phyloP scores from a whole-genome alignment of 2,797 vertebrate species.

The Rhabdophis nuchalis region DNA sequence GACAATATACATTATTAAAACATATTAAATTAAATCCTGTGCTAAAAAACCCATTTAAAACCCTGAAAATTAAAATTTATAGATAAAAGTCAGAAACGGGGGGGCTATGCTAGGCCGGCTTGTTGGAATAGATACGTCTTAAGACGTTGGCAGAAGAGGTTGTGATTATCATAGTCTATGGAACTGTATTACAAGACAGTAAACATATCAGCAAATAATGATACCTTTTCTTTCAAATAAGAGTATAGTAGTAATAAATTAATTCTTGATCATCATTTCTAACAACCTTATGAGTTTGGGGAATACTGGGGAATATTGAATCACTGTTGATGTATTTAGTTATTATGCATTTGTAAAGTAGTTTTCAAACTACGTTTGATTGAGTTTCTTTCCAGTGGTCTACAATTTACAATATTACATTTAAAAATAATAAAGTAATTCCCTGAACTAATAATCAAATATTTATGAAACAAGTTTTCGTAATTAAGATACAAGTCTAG shows the following conservation, averaged over 20 bases:
- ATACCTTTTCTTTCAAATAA: neutral
- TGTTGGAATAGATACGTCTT: no score
- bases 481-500: neutral
- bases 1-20: no score
- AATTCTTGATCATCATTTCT: neutral
- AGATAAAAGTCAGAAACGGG: no score
- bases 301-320: accelerated
- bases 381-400: neutral
- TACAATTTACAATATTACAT: neutral
- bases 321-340: neutral
- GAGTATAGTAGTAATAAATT: neutral
- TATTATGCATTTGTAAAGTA: neutral
- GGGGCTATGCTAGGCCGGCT: no score
- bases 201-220: neutral
- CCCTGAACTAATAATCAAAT: neutral
- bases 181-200: constrained; percentile 7
- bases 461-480: neutral
- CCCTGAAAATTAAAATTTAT: no score
- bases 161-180: neutral
- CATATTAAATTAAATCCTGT: no score
- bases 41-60: no score
- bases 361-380: neutral
- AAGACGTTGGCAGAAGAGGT: no score
- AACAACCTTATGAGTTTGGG: neutral
- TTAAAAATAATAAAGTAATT: neutral